Evolutionary conservation across 2,888 invertebrate genomes (phyloP), one percentile per base, ranked within the genome.

Genomic region (Pegoplata infirma): DNA sequence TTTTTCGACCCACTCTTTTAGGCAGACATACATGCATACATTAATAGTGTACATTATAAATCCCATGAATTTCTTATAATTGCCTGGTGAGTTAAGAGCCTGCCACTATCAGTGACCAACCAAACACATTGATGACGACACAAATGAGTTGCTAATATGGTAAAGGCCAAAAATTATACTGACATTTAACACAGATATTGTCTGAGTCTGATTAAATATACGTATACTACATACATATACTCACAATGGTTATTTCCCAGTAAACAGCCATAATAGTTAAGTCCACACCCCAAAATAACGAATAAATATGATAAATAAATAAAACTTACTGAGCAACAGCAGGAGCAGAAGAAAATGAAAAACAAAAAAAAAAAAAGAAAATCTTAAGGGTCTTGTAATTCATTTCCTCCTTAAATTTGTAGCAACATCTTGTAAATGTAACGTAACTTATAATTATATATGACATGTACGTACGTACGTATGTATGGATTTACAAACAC

Each of bases 141-240:
- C 49, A 72, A 64, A 64, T 49, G 49, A 72, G 64, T 36, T 56
- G 64, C 56, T 56, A 72, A 56, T 72, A 40, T 56, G 36, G 25
- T 72, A 58, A 64, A 56, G 28, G 14, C n/a, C 72, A 40, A 49
- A 64, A 36, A 58, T 58, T 8, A 53, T 12, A 53, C 44, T 51
- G 66, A 46, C 53, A 44, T 47, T 74, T 19, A 68, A 47, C 49
- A 32, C 36, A 58, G 21, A 68, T 21, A 14, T 56, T 44, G 23
- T 25, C 44, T 21, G 32, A 14, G 59, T 16, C 46, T 25, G 3
- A 59, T 59, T 59, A 59, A 59, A 10, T 25, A 12, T 21, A 21
- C 12, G 4, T 36, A 12, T 12, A 12, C 2, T 36, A 3, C 12
- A 12, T 0, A 1, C 5, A 5, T 8, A 7, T 32, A 5, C 23